These are phyloP conservation scores for Phylloscopus collybita DNA, from an alignment of 2,797 vertebrate genomes.

Conservation along the genomic window DNA sequence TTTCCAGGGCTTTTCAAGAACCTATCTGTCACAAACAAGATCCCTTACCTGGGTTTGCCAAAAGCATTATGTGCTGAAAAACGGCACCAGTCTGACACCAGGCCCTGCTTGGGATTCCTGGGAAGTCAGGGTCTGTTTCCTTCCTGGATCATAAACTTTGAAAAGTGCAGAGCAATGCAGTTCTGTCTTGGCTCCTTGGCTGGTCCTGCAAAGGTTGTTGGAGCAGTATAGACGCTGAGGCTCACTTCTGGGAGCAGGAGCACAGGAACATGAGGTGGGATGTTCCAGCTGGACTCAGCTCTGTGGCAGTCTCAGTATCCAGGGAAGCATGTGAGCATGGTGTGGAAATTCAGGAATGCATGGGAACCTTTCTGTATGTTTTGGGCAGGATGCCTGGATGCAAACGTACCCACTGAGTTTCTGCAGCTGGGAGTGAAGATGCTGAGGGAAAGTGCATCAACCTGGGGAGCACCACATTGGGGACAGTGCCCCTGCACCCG, in stretches of 20 bases:
- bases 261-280: not conserved
- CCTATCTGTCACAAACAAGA: not conserved
- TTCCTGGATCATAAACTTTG: not conserved
- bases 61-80: not conserved
- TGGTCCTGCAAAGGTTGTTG: not conserved
- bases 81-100: not conserved
- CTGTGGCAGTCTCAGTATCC: not conserved
- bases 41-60: not conserved
- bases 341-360: not conserved
- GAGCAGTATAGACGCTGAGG: not conserved
- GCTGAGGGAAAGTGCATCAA: not conserved
- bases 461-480: not conserved
- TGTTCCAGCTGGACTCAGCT: not conserved
- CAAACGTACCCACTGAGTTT: not conserved
- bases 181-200: not conserved
- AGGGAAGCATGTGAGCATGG: not conserved
- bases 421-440: not conserved
- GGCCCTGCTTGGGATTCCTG: not conserved
- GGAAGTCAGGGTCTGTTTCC: not conserved
- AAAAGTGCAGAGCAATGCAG: not conserved
- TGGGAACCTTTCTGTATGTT: not conserved
- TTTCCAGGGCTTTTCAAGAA: not conserved
- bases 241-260: not conserved
- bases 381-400: not conserved
- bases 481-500: not conserved